phyloP scores from a whole-genome alignment of 2,888 invertebrate species.

The Parthenolecanium corni region DNA sequence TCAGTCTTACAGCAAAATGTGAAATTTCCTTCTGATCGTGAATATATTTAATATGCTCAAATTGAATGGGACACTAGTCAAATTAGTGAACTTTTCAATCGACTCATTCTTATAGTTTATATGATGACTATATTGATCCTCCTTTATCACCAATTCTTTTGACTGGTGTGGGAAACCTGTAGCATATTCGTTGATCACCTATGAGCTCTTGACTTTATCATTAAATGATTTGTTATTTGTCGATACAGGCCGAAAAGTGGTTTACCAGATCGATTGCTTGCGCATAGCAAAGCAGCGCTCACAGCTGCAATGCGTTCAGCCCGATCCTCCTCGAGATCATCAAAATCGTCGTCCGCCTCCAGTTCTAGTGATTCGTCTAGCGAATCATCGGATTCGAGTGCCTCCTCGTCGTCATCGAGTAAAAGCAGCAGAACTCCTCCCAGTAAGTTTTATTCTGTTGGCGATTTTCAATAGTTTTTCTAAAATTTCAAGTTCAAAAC shows the following conservation, averaged over 20 bases:
- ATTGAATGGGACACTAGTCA: no score
- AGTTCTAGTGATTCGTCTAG: constrained; percentile 42
- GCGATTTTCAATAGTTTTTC: no score
- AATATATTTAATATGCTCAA: no score
- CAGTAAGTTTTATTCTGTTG: constrained; percentile 14
- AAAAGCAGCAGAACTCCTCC: constrained; percentile 37
- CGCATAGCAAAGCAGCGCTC: constrained; percentile 31
- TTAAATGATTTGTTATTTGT: neutral
- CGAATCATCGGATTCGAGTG: constrained; percentile 47
- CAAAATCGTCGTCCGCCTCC: constrained; percentile 31
- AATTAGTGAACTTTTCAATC: no score
- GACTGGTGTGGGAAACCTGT: no score
- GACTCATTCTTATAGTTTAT: no score
- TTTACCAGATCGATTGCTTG: constrained; percentile 33
- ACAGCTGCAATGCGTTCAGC: constrained; percentile 33
- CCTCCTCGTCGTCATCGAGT: constrained; percentile 43
- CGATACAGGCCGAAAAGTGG: constrained; percentile 29
- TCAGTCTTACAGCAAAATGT: no score
- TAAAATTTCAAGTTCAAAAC: no score
- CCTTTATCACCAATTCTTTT: no score
- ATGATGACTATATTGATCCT: neutral
- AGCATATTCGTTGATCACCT: no score
- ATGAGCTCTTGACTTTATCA: no score
- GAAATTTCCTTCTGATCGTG: no score
- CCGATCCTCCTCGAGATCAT: constrained; percentile 32